Percentiles rank a stretch among this genome's conserved stretches.
Conservation (phyloP, 2,888 invertebrate genomes). For the Caenorhabditis japonica region DNA sequence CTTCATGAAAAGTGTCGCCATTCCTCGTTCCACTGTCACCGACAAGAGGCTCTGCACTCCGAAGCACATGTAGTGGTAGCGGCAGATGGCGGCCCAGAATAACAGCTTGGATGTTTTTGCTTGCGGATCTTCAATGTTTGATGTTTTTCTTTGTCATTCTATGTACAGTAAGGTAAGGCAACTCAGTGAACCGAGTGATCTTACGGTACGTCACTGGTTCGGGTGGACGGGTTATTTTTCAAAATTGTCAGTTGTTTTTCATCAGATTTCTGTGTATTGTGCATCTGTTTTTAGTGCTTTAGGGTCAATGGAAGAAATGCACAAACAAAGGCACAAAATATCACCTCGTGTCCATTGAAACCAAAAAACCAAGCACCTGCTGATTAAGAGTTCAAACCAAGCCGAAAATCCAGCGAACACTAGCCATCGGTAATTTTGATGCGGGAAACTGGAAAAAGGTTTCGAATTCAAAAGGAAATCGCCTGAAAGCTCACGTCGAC, state of each 20-base stretch:
- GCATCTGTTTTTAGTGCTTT: too few relatives aligned
- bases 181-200: too few relatives aligned
- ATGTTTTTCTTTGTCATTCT: too few relatives aligned
- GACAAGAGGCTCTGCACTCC: conserved; percentile 22
- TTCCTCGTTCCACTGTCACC: conserved; percentile 17
- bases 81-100: conserved; percentile 36
- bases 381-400: conserved; percentile 35
- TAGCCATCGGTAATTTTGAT: conserved; percentile 22
- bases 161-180: too few relatives aligned
- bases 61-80: conserved; percentile 48
- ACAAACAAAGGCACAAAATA: too few relatives aligned
- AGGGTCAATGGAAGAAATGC: too few relatives aligned
- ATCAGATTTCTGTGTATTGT: too few relatives aligned
- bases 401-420: conserved; percentile 8
- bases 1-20: conserved; percentile 26
- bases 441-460: conserved; percentile 20
- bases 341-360: too few relatives aligned
- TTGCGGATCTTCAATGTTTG: neutral
- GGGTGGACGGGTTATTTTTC: too few relatives aligned
- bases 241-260: too few relatives aligned
- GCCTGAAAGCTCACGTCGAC: conserved; percentile 16
- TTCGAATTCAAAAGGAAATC: neutral
- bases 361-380: conserved; percentile 18
- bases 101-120: conserved; percentile 1
- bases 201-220: too few relatives aligned